Conservation (phyloP, 2,113 vertebrate genomes). For the Gallinago media region DNA sequence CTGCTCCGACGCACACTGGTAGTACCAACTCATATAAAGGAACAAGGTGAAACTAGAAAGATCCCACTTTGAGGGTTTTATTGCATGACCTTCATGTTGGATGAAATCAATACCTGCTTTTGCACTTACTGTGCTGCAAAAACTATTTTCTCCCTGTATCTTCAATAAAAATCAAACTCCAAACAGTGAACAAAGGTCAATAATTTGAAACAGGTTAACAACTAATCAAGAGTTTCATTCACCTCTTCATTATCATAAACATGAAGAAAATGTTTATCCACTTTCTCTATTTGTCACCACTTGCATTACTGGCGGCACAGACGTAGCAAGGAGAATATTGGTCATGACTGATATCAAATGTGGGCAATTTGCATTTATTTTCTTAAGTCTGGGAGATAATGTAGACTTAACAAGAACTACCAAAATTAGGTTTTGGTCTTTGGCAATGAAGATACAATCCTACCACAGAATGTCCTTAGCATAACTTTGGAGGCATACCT, state of each 20-base stretch:
- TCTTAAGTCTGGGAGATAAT: background rate
- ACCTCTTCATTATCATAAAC: background rate
- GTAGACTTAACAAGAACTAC: background rate
- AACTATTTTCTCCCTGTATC: background rate
- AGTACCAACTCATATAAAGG: background rate
- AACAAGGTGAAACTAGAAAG: background rate
- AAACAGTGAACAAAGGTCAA: background rate
- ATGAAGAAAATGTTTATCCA: background rate
- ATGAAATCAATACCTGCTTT: conserved; percentile 23
- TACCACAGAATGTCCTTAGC: background rate
- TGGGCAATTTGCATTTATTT: background rate
- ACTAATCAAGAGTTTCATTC: background rate
- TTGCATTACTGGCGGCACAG: background rate
- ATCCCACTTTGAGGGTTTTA: background rate
- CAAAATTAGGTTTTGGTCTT: background rate
- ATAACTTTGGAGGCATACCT: background rate
- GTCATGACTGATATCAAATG: background rate
- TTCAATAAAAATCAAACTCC: conserved; percentile 26
- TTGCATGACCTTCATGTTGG: background rate
- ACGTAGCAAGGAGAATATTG: background rate
- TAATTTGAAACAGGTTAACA: conserved; percentile 16
- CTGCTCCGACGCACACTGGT: background rate
- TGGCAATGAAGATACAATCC: background rate
- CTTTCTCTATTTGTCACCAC: background rate
- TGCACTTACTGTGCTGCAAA: background rate